Percentiles rank a stretch among this genome's conserved stretches.
Evolutionary conservation across 2,888 invertebrate genomes (phyloP).

Genomic region (Cheilosia impressa): DNA sequence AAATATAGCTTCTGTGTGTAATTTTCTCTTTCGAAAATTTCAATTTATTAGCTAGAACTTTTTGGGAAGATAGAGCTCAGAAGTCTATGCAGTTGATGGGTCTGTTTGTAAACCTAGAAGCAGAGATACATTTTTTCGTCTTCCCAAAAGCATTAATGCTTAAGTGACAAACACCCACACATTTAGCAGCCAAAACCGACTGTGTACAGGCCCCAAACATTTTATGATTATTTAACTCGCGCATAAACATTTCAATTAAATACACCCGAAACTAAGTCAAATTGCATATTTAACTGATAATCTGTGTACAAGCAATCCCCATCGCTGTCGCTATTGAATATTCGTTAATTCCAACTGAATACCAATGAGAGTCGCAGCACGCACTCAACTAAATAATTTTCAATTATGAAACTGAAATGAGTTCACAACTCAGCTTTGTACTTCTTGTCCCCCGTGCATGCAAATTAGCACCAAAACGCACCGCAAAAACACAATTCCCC

Average conservation of each 20-base stretch:
- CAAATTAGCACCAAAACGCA: conserved; percentile 34
- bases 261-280: not conserved
- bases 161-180: too few species aligned
- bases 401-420: conserved; percentile 68
- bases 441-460: conserved; percentile 19
- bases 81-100: too few species aligned
- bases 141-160: too few species aligned
- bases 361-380: conserved; percentile 45
- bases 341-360: conserved; percentile 40
- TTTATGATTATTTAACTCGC: too few species aligned
- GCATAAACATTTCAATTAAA: not conserved
- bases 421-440: conserved; percentile 23
- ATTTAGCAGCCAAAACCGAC: too few species aligned
- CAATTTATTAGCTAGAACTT: too few species aligned
- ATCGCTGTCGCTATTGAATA: not conserved
- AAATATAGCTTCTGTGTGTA: too few species aligned
- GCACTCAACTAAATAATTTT: conserved; percentile 57
- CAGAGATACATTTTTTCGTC: too few species aligned
- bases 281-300: conserved; percentile 13
- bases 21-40: too few species aligned
- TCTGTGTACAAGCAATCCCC: not conserved
- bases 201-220: too few species aligned
- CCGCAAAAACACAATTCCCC: conserved; percentile 7
- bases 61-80: too few species aligned
- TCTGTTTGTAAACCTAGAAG: too few species aligned